phyloP scores from a whole-genome alignment of 1,140 invertebrate genomes.

The Amyelois transitella region DNA sequence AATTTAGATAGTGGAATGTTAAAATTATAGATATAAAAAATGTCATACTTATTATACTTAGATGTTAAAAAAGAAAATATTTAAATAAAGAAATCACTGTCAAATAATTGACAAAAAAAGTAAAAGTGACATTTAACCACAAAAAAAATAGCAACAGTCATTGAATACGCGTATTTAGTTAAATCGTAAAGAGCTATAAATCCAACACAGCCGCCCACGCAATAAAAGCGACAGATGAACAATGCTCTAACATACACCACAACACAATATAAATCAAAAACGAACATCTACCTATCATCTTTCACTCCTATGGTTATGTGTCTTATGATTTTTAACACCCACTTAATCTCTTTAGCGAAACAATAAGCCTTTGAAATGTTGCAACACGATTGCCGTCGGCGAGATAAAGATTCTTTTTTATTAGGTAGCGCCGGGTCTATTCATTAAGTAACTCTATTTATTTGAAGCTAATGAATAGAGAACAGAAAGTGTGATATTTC shows the following conservation, averaged over 20 bases:
- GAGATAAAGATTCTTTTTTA: neutral
- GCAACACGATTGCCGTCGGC: neutral
- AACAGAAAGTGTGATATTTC: neutral
- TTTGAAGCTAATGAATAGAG: neutral
- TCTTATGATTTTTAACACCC: conserved; percentile 71
- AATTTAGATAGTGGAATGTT: no score
- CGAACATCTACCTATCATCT: conserved; percentile 52
- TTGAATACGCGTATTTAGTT: conserved; percentile 26
- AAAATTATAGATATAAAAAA: no score
- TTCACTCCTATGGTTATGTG: conserved; percentile 51
- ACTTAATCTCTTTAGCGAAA: conserved; percentile 55
- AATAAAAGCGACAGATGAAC: conserved; percentile 31
- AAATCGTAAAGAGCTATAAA: conserved; percentile 57
- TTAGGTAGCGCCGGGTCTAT: neutral
- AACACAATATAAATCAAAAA: conserved; percentile 66
- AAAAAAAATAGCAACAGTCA: neutral
- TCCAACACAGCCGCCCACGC: conserved; percentile 55
- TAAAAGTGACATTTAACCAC: neutral
- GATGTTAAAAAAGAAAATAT: neutral
- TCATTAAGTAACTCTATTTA: neutral
- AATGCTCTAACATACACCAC: conserved; percentile 46
- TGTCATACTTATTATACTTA: neutral
- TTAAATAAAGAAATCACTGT: neutral
- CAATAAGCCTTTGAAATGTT: conserved; percentile 31
- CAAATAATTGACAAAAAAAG: neutral